Evolutionary conservation across 2,888 invertebrate genomes (phyloP).

Genomic region (Callyntrura sp.): DNA sequence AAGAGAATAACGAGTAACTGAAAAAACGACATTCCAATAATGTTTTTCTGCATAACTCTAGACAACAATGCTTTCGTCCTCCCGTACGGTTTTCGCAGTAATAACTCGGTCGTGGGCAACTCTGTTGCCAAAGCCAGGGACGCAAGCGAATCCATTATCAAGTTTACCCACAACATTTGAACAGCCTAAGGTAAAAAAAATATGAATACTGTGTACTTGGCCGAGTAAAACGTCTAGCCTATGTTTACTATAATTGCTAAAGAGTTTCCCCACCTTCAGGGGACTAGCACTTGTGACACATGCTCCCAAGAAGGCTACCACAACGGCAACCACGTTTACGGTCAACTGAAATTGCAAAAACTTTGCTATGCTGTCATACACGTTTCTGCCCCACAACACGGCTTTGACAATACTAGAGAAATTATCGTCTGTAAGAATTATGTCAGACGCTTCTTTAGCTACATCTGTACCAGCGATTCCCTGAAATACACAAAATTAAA

Average conservation of each 20-base stretch:
- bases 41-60: constrained; percentile 99
- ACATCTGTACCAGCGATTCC: constrained; percentile 99
- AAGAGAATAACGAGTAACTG: constrained; percentile 97
- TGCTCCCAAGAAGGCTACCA: constrained; percentile 99
- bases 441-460: constrained; percentile 99
- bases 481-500: constrained; percentile 86
- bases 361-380: constrained; percentile 99
- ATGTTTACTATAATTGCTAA: not conserved
- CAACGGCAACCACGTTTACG: constrained; percentile 99
- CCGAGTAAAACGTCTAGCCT: not conserved
- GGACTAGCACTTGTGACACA: constrained; percentile 99
- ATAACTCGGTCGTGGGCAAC: constrained; percentile 96
- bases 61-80: constrained; percentile 99
- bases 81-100: constrained; percentile 98
- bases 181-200: constrained; percentile 90
- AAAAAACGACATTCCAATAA: constrained; percentile 98
- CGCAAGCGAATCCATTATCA: constrained; percentile 99
- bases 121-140: constrained; percentile 99
- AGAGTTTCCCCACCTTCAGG: constrained; percentile 90
- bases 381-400: constrained; percentile 99
- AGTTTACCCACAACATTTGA: constrained; percentile 99
- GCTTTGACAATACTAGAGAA: constrained; percentile 99
- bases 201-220: too few species aligned
- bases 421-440: constrained; percentile 99
- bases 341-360: constrained; percentile 99